Evolutionary conservation across 2,113 vertebrate genomes (phyloP), one percentile per base, ranked within the genome.

Genomic region (Phrynosoma platyrhinos): DNA sequence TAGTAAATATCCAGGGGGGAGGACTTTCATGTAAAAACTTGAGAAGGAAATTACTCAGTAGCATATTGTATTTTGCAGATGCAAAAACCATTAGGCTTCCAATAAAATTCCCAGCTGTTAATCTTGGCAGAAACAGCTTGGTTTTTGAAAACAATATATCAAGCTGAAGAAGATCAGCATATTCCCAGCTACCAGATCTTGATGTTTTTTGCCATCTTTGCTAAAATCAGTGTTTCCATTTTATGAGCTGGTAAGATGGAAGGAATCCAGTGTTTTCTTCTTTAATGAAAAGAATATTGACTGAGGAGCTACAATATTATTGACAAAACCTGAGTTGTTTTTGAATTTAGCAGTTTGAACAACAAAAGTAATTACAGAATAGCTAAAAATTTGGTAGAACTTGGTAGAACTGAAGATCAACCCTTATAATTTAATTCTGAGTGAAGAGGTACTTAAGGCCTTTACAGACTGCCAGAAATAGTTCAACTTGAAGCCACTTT

Each of bases 271-370:
- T 66, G 40, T 82, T 87, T 76, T 87, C 71, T 75, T 20, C 86
- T 72, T 76, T 87, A 87, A 87, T 82, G 79, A 87, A 87, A 82
- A 82, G 86, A 87, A 76, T 87, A 87, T 87, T 87, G 86, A 87
- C 79, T 27, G 71, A 82, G n/a, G 71, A 5, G 55, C 79, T 71
- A 76, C 69, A 66, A 87, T 87, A 82, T 87, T 87, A 87, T 82
- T 87, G 86, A 76, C 79, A 87, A 87, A 82, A 69, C 71, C 76
- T 82, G 82, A 76, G 27, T 76, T 87, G 79, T 87, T 87, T 82
- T 82, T 76, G 71, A 76, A 87, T 42, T 75, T 58, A 87, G 40
- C 62, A 42, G n/a, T 87, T 87, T 87, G 47, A 82, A 87, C 71
- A 87, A 82, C 71, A 75, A 76, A 79, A 86, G 84, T 76, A 86